Evolutionary conservation across 2,888 invertebrate species (phyloP), one percentile per base, ranked within the genome.

Genomic region (Sinelater perroti): DNA sequence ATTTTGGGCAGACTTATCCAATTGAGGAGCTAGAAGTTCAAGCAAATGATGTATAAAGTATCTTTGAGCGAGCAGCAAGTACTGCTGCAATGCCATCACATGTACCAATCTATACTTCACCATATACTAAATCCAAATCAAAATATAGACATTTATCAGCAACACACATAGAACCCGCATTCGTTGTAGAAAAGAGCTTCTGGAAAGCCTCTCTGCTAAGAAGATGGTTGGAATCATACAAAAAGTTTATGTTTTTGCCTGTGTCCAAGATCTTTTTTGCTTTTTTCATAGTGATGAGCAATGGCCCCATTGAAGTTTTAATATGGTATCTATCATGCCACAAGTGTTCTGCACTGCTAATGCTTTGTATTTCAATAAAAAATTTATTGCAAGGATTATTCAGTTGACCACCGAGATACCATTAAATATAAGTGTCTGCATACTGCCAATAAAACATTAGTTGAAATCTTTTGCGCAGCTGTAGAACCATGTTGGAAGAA

Each of bases 291-390:
- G 87, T 86, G 68, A 97, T 90, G 76, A 97, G 97, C 54, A 90
- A 89, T 1, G 97, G 97, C 58, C 97, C 85, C 95, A 97, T 96
- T 53, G 87, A 83, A 70, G 90, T 87, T 67, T 93, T 85, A 5
- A 97, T 87, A 71, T 90, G 87, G 77, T 96, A 98, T 76, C 97
- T 97, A 71, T 95, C 94, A 71, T 95, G 91, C 97, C 97, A 97
- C 76, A 97, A 84, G 56, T 91, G 84, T 74, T 95, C 94, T 16
- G 91, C 90, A 0, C 88, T 86, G 21, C 93, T 91, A 45, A 91
- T 89, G 14, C 87, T 85, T 70, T 95, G 85, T 26, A 91, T 89
- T 72, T 94, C 93, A 57, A 97, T 92, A 77, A 97, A 97, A 78
- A 97, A 97, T 81, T 97, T 97, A 67, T 90, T 89, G 78, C 88